Evolutionary conservation across 2,797 vertebrate genomes (phyloP), one percentile per base, ranked within the genome.

Genomic region (Lindbergichthys nudifrons): DNA sequence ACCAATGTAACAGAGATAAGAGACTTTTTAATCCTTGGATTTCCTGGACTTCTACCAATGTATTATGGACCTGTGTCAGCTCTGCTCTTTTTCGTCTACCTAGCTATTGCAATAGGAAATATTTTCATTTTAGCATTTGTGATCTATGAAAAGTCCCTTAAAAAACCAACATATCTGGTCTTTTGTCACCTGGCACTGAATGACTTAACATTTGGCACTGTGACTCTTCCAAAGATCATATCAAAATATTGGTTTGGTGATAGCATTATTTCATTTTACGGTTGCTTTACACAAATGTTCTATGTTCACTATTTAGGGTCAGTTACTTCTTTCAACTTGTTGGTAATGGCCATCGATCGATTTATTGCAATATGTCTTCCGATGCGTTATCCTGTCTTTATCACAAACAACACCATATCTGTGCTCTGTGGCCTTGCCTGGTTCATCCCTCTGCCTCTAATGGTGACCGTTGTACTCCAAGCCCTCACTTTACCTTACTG

Each of bases 261-360:
- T 11, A 6, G 45, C 3, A 3, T 81, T 2, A 81, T 93, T 32
- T 86, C 92, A 14, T 94, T 94, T 50, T 50, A 77, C 1, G 80
- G 67, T 0, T 95, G 93, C 62, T 92, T 95, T 10, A 39, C 26
- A 1, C 94, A 95, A 60, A 92, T 94, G 84, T 93, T 89, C 74
- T 90, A 95, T 63, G 91, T 94, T 18, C 93, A 94, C 70, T 93
- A 89, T 67, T 71, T 94, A 47, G 93, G 93, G 7, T 60, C 93
- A 12, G 87, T 86, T 0, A 90, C 81, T 5, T 93, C 91, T 11
- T 91, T 93, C 61, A 85, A 93, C 3, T 53, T 95, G 68, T 50
- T 87, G 41, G 81, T 93, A 3, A 94, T 94, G 94, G 91, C 94
- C 42, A 63, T 93, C 3, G 94, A 95, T 81, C 79, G 93, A 51